These are phyloP conservation scores for Tiaroga cobitis DNA, from an alignment of 2,797 vertebrate species.

Conservation along the genomic window DNA sequence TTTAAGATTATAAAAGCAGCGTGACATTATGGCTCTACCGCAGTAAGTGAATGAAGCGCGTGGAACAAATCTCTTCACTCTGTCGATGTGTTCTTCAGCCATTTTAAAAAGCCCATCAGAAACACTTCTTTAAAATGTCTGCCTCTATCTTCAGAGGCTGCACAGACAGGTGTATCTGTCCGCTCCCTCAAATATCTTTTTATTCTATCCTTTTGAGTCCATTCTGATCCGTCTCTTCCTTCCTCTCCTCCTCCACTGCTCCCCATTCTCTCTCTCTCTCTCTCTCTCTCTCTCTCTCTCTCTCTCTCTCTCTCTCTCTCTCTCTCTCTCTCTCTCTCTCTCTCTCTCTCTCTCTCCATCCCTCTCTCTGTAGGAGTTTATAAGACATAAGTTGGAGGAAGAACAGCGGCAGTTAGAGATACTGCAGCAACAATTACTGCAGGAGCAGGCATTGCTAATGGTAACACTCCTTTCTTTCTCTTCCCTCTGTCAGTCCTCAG, in stretches of 20 bases:
- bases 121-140: conserved; percentile 48
- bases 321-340: conserved; percentile 60
- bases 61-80: conserved; percentile 24
- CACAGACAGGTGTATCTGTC: conserved; percentile 29
- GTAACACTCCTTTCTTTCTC: conserved; percentile 73
- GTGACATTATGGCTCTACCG: background rate
- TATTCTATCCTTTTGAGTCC: conserved; percentile 23
- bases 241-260: background rate
- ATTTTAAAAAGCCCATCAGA: conserved; percentile 46
- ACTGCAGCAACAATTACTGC: conserved; percentile 94
- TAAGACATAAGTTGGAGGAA: conserved; percentile 94
- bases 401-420: conserved; percentile 96
- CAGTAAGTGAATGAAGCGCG: background rate
- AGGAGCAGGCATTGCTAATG: conserved; percentile 95
- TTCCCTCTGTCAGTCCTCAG: conserved; percentile 42
- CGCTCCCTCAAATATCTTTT: conserved; percentile 10
- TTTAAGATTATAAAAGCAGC: conserved; percentile 3
- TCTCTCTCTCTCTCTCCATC: conserved; percentile 61
- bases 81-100: conserved; percentile 24
- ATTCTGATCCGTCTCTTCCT: conserved; percentile 54
- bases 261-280: conserved; percentile 56
- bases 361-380: conserved; percentile 87
- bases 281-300: conserved; percentile 63
- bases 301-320: conserved; percentile 61
- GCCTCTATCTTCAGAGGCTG: conserved; percentile 17